phyloP scores from a whole-genome alignment of 2,888 invertebrate genomes.

The Phymatocera aterrima region DNA sequence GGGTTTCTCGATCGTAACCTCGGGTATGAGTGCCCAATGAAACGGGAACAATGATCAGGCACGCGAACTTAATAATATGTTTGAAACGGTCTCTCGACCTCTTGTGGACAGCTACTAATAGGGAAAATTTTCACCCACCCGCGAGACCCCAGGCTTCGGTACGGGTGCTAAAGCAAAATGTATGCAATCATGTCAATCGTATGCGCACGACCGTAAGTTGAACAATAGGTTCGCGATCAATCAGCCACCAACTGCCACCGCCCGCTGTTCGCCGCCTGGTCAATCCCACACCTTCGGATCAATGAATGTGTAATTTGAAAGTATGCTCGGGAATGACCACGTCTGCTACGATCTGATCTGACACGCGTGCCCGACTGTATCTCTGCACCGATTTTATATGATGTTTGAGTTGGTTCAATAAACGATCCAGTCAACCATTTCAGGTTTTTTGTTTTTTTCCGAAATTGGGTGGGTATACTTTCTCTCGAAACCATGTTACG shows the following conservation, averaged over 20 bases:
- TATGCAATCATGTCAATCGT: slow-evolving; percentile 31
- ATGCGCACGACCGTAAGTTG: slow-evolving; percentile 19
- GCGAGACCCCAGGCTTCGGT: not conserved
- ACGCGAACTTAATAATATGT: not conserved
- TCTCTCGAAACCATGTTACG: no score
- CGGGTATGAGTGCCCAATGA: not conserved
- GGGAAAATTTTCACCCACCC: not conserved
- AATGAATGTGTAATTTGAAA: slow-evolving; percentile 13
- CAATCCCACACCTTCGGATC: slow-evolving; percentile 19
- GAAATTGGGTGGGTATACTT: no score
- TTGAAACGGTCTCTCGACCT: not conserved
- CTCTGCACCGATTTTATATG: not conserved
- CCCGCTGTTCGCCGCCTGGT: slow-evolving; percentile 21
- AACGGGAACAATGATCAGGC: not conserved
- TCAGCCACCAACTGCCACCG: slow-evolving; percentile 10
- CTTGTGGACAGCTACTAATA: not conserved
- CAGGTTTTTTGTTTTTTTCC: no score
- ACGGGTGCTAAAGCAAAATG: not conserved
- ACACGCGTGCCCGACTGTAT: not conserved
- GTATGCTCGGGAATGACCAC: not conserved
- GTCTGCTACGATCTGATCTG: not conserved
- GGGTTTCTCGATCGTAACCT: not conserved
- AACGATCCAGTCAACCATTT: not conserved
- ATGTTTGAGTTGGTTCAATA: not conserved
- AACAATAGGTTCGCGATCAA: slow-evolving; percentile 22